Base-by-base conservation (phyloP, 2,888 invertebrate species). In the Melanotus villosus region DNA sequence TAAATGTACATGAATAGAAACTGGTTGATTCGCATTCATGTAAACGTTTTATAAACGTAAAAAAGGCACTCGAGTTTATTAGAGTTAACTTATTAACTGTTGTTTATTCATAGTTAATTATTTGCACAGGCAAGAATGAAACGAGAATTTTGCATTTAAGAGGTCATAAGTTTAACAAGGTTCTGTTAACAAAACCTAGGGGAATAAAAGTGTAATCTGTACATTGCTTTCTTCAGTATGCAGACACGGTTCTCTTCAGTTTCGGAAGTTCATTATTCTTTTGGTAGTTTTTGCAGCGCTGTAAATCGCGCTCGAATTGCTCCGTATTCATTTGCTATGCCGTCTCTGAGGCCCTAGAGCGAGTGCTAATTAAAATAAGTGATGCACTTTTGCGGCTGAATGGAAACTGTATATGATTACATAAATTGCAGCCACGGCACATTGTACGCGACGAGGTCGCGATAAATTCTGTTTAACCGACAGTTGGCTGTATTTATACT, bases 351-450 rank as follows among this genome's bases (percentile, higher is more conserved):
- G 58, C 62, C 38, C 57, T 45, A 62, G 41, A 54, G 43, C 60
- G 54, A 36, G 62, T 32, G 52, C 67, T 67, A 67, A 77, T 77
- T 77, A 77, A 77, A 77, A 77, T 76, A 76, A 76, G 76, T 74
- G 78, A 76, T 76, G 76, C 78, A 76, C 75, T 76, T 75, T 76
- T 74, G 77, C 71, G 77, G 77, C 67, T 73, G 75, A 77, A 76
- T 72, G 69, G 77, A 72, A 76, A 76, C 75, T 73, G 78, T 77
- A 77, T 78, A 77, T 77, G 78, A 79, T 78, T 77, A 77, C 78
- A 78, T 79, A 78, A 79, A 79, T 78, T 77, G 75, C 72, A 72
- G 66, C 59, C 66, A 68, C 65, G 57, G 71, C 73, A 69, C 72
- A 73, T 73, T 75, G 70, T 73, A 59, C 66, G 70, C 68, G 71